Evolutionary conservation across 2,888 invertebrate genomes (phyloP).

Genomic region (Tetragnatha montana): DNA sequence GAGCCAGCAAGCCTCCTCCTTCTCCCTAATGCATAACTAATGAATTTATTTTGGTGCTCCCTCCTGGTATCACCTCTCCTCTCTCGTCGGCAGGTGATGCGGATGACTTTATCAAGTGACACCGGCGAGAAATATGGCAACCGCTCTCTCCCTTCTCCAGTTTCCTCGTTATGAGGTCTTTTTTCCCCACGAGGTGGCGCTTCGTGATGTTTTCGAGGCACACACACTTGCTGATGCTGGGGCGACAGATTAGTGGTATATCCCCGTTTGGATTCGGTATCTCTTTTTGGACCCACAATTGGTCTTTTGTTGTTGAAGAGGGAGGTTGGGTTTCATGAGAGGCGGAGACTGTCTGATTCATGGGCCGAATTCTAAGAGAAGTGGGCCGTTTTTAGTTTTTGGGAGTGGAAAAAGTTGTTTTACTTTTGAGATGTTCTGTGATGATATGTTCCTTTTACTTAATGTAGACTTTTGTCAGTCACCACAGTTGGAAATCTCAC

Average conservation of each 20-base stretch:
- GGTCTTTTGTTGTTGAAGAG: neutral
- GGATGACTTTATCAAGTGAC: conserved; percentile 67
- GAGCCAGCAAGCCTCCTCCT: neutral
- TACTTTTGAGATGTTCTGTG: too few relatives aligned
- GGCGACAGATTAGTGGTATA: conserved; percentile 30
- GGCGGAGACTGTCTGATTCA: neutral
- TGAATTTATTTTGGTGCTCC: conserved; percentile 64
- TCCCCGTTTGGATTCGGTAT: conserved; percentile 4
- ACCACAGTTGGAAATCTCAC: too few relatives aligned
- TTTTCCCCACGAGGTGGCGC: conserved; percentile 53
- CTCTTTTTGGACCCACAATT: conserved; percentile 6
- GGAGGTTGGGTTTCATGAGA: neutral
- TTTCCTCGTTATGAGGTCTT: conserved; percentile 50
- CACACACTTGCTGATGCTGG: neutral
- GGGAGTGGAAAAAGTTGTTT: too few relatives aligned
- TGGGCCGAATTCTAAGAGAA: neutral
- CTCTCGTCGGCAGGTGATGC: conserved; percentile 54
- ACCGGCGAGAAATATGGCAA: conserved; percentile 39
- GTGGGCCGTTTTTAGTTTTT: too few relatives aligned
- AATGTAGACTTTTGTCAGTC: too few relatives aligned
- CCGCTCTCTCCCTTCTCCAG: conserved; percentile 31
- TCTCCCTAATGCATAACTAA: conserved; percentile 55
- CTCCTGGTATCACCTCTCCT: conserved; percentile 2
- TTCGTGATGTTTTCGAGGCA: conserved; percentile 21
- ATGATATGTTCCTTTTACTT: too few relatives aligned